phyloP scores from a whole-genome alignment of 2,888 invertebrate genomes.

The Girardia tigrina region DNA sequence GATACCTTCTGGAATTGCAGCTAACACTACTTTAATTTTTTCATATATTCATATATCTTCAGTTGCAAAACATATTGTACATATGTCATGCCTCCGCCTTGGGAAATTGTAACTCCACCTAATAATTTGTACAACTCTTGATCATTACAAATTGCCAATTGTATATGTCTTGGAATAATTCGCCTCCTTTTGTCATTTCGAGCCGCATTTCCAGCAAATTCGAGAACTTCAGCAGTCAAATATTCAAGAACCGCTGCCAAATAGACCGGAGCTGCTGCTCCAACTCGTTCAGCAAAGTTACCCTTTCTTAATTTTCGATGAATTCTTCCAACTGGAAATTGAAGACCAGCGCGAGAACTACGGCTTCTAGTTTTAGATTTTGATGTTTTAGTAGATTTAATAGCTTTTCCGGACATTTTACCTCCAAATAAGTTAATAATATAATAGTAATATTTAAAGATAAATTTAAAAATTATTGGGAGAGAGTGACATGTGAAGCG shows the following conservation, averaged over 20 bases:
- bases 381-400: too few relatives aligned
- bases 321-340: constrained; percentile 7
- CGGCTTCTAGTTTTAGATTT: too few relatives aligned
- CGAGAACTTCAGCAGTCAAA: neutral
- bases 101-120: neutral
- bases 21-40: too few relatives aligned
- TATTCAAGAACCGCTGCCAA: constrained; percentile 4
- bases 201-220: constrained; percentile 24
- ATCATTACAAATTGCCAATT: constrained; percentile 26
- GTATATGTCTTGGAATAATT: neutral
- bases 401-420: too few relatives aligned
- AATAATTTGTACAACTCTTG: neutral
- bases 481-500: too few relatives aligned
- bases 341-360: constrained; percentile 9
- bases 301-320: neutral
- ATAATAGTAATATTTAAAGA: too few relatives aligned
- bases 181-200: neutral
- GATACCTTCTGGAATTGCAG: too few relatives aligned
- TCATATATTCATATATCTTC: too few relatives aligned
- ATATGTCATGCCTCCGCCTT: constrained; percentile 1
- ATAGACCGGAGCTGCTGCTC: neutral
- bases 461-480: too few relatives aligned
- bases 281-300: neutral
- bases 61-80: neutral
- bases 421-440: too few relatives aligned